Evolutionary conservation across 2,113 vertebrate species (phyloP).

Genomic region (Rhea pennata): DNA sequence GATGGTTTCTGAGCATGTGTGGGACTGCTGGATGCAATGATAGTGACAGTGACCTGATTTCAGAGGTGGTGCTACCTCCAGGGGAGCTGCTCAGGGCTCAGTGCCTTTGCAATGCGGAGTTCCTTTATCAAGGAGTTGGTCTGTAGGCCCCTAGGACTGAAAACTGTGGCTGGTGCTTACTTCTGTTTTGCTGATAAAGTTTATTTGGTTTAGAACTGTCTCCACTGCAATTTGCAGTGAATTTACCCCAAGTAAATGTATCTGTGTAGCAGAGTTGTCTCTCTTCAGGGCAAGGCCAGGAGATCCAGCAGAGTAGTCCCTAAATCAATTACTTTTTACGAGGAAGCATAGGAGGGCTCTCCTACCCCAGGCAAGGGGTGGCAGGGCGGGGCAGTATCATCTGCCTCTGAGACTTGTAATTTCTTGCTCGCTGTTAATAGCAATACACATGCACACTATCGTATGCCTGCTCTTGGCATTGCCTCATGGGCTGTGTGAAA

Average conservation of each 20-base stretch:
- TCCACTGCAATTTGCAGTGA: not conserved
- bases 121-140: not conserved
- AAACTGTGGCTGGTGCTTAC: not conserved
- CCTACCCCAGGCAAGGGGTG: not conserved
- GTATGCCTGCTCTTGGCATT: not conserved
- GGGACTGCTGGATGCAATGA: not conserved
- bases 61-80: not conserved
- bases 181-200: not conserved
- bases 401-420: not conserved
- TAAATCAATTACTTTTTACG: not conserved
- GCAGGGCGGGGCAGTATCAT: not conserved
- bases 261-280: not conserved
- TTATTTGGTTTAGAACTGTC: not conserved
- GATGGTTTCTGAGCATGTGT: not conserved
- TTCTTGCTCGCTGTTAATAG: not conserved
- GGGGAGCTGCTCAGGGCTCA: rapidly evolving
- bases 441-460: not conserved
- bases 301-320: not conserved
- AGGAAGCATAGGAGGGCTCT: not conserved
- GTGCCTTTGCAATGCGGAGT: not conserved
- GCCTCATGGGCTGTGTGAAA: not conserved
- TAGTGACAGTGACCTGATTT: not conserved
- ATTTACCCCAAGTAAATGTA: not conserved
- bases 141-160: not conserved
- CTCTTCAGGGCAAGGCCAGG: not conserved